Conservation (phyloP, 1,140 invertebrate species). For the Drosophila pseudoobscura region DNA sequence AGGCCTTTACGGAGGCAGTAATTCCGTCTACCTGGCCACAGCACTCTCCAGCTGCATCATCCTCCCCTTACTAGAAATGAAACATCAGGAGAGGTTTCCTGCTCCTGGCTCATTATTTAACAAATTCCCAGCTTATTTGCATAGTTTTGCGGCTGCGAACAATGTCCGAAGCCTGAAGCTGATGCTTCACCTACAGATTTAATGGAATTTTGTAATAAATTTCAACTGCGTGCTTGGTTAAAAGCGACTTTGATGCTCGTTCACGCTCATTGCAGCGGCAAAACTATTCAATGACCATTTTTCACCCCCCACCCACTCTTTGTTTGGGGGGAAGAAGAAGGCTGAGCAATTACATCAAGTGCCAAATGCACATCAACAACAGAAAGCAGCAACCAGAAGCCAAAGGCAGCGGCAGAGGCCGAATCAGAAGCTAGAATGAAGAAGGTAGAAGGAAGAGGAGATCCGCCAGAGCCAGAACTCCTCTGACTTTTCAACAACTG, state of each 20-base stretch:
- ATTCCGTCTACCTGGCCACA: neutral
- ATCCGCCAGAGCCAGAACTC: conserved; percentile 28
- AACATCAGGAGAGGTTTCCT: conserved; percentile 34
- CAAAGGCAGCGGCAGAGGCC: neutral
- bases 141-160: conserved; percentile 77
- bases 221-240: conserved; percentile 60
- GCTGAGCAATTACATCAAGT: conserved; percentile 75
- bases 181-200: conserved; percentile 33
- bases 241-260: conserved; percentile 59
- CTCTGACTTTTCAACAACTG: conserved; percentile 75
- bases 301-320: conserved; percentile 14
- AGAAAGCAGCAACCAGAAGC: conserved; percentile 35
- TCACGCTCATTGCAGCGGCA: conserved; percentile 49
- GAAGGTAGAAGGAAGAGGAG: too few species aligned
- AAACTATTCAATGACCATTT: conserved; percentile 48
- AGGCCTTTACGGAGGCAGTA: conserved; percentile 53
- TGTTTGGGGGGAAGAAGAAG: conserved; percentile 15
- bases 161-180: conserved; percentile 59
- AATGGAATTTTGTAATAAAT: conserved; percentile 81
- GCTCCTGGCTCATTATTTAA: conserved; percentile 69
- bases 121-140: conserved; percentile 79
- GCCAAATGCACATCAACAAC: conserved; percentile 80
- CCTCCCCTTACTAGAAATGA: neutral
- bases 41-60: neutral
- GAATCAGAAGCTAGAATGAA: conserved; percentile 6